Evolutionary conservation across 2,113 vertebrate species (phyloP).

Genomic region (Lynx canadensis): DNA sequence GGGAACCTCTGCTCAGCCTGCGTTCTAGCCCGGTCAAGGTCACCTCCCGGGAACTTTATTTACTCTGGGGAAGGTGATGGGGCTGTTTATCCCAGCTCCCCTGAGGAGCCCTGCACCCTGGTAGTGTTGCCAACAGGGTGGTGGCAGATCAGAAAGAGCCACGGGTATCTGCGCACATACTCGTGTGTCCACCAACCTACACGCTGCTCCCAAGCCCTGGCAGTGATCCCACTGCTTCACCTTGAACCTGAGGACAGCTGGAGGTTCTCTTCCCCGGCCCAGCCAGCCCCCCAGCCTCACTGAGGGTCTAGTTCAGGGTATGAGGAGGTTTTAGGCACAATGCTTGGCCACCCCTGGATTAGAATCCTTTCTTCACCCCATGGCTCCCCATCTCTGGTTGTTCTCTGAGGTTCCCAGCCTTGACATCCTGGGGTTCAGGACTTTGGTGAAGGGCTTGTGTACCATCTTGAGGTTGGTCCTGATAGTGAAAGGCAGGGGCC

Average conservation of each 20-base stretch:
- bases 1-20: not conserved
- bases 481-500: not conserved
- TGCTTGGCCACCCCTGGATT: not conserved
- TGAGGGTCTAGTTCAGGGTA: not conserved
- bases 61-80: not conserved
- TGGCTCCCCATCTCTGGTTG: not conserved
- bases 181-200: accelerated
- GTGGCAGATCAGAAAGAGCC: not conserved
- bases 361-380: not conserved
- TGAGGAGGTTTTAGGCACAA: not conserved
- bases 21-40: not conserved
- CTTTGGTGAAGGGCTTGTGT: not conserved
- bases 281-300: not conserved
- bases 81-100: not conserved
- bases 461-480: not conserved
- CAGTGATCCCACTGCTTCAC: not conserved
- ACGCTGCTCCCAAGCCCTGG: not conserved
- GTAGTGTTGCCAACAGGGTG: not conserved
- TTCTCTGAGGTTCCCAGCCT: not conserved
- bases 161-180: not conserved
- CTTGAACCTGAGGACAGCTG: not conserved
- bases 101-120: not conserved
- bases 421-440: not conserved
- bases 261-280: not conserved
- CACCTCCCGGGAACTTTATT: not conserved